phyloP scores from a whole-genome alignment of 2,113 vertebrate genomes.

The Ophiodon elongatus region DNA sequence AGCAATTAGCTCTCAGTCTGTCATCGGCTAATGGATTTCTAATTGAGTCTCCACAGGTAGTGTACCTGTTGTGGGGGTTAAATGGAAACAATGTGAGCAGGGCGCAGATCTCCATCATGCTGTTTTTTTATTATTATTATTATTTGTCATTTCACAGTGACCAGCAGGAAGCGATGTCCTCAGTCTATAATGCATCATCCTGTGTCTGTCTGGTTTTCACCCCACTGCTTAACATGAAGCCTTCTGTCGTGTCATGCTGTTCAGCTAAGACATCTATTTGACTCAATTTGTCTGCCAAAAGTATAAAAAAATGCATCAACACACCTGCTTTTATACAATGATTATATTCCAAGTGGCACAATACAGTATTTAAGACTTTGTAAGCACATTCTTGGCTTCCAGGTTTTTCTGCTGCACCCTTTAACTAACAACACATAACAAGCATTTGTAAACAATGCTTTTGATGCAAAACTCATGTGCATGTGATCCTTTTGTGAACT shows the following conservation, averaged over 20 bases:
- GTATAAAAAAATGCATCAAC: background rate
- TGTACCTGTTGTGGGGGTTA: constrained; percentile 74
- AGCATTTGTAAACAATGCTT: background rate
- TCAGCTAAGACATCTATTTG: constrained; percentile 21
- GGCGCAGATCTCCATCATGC: constrained; percentile 16
- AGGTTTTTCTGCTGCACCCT: background rate
- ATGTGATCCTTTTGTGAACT: background rate
- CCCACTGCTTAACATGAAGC: constrained; percentile 23
- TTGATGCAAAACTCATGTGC: background rate
- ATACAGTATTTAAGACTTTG: background rate
- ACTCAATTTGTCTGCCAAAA: constrained; percentile 16
- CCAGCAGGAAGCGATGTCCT: constrained; percentile 44
- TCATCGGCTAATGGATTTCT: constrained; percentile 79
- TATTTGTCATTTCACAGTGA: constrained; percentile 24
- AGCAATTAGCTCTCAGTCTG: constrained; percentile 70
- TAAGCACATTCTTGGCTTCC: background rate
- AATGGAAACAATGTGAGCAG: constrained; percentile 32
- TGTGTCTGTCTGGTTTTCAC: constrained; percentile 38
- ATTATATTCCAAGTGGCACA: background rate
- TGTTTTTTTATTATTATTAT: background rate
- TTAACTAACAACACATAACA: background rate
- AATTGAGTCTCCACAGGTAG: constrained; percentile 82
- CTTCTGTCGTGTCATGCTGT: constrained; percentile 25
- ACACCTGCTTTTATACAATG: background rate
- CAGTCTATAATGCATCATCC: constrained; percentile 33